Percentiles rank a stretch among this genome's conserved stretches.
Conservation (phyloP, 2,113 vertebrate genomes). For the Cromileptes altivelis region DNA sequence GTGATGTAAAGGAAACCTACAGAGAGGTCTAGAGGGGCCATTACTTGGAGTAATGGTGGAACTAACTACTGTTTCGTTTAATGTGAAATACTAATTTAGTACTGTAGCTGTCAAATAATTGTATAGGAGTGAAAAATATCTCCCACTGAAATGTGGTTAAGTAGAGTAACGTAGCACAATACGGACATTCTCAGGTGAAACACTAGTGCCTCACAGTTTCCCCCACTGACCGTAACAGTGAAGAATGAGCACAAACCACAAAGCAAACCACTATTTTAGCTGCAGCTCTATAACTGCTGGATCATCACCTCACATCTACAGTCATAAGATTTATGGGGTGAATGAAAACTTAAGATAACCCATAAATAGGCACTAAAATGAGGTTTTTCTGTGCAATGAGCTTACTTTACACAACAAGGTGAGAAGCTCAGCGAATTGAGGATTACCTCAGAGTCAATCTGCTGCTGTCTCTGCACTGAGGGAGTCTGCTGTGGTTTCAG, state of each 20-base stretch:
- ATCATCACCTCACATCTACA: slow-evolving; percentile 53
- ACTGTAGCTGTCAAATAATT: neutral
- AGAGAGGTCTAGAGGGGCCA: neutral
- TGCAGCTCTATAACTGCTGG: slow-evolving; percentile 25
- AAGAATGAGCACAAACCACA: slow-evolving; percentile 3
- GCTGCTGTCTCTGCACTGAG: slow-evolving; percentile 41
- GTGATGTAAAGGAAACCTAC: neutral
- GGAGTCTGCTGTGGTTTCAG: slow-evolving; percentile 49
- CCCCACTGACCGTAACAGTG: neutral
- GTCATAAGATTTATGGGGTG: slow-evolving; percentile 38
- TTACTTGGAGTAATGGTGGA: no score
- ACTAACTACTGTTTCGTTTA: neutral
- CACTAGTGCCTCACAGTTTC: neutral
- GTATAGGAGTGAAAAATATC: neutral
- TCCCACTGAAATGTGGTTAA: neutral
- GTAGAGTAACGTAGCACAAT: neutral
- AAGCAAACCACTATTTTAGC: slow-evolving; percentile 10
- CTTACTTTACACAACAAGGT: slow-evolving; percentile 55
- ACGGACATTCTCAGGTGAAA: neutral
- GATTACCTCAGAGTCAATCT: slow-evolving; percentile 61
- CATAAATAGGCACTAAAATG: slow-evolving; percentile 10
- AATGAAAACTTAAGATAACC: slow-evolving; percentile 42
- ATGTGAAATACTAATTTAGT: neutral
- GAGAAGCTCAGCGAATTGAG: slow-evolving; percentile 53
- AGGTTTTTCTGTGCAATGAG: slow-evolving; percentile 32